phyloP scores from a whole-genome alignment of 2,113 vertebrate genomes.

The Empidonax traillii region DNA sequence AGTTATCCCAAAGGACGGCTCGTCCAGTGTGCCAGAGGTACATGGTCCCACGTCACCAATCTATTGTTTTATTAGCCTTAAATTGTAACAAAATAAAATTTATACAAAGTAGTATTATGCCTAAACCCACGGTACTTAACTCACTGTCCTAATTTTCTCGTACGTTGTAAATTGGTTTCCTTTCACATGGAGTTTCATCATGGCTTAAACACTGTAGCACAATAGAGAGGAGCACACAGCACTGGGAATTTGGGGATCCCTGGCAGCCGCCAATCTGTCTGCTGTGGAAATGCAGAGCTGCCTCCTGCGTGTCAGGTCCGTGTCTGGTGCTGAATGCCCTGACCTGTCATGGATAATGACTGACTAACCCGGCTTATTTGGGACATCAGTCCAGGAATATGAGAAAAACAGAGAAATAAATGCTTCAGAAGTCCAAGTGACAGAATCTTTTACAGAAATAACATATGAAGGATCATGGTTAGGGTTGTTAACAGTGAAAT shows the following conservation, averaged over 20 bases:
- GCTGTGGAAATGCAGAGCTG: neutral
- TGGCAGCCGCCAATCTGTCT: fast-evolving
- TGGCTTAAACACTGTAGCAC: neutral
- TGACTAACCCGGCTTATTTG: neutral
- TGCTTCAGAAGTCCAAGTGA: neutral
- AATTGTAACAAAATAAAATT: neutral
- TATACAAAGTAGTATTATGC: neutral
- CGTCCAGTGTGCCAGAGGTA: fast-evolving
- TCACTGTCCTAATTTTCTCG: neutral
- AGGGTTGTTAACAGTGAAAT: neutral
- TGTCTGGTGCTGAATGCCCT: neutral
- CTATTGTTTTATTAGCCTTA: neutral
- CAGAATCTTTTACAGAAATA: neutral
- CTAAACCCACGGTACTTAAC: neutral
- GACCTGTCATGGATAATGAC: neutral
- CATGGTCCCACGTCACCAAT: neutral
- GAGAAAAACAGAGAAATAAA: neutral
- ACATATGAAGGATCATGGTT: neutral
- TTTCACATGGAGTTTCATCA: neutral
- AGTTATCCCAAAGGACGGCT: fast-evolving
- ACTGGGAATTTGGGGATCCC: neutral
- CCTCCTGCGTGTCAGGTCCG: neutral
- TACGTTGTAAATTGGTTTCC: neutral
- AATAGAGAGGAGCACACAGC: fast-evolving
- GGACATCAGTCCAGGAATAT: neutral